phyloP scores from a whole-genome alignment of 2,113 vertebrate species.

The Oreochromis niloticus region DNA sequence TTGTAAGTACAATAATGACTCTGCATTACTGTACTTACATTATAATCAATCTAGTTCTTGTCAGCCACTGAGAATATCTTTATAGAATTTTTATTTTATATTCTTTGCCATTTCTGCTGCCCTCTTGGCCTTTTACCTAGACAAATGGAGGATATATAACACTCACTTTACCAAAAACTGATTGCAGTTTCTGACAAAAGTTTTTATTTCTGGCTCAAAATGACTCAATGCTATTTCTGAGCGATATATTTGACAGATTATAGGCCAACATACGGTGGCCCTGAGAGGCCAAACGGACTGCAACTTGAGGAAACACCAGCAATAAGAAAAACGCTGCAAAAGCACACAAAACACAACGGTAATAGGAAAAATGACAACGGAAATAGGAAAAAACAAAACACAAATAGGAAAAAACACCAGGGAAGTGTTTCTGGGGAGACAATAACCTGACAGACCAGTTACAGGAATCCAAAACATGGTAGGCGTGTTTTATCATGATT shows the following conservation, averaged over 20 bases:
- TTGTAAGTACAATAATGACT: neutral
- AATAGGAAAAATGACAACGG: too few relatives aligned
- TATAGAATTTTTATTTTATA: rapidly evolving
- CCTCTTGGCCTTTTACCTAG: neutral
- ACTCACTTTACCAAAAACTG: neutral
- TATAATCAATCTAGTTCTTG: neutral
- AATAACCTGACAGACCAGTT: too few relatives aligned
- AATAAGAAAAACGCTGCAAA: neutral
- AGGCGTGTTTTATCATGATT: too few relatives aligned
- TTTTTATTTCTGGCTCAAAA: neutral
- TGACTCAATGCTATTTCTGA: neutral
- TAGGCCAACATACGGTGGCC: neutral
- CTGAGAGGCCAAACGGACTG: neutral
- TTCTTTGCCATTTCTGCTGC: rapidly evolving
- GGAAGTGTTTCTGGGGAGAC: too few relatives aligned
- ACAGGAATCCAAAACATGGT: too few relatives aligned
- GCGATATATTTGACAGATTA: rapidly evolving
- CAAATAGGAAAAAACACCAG: too few relatives aligned
- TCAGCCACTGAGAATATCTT: neutral
- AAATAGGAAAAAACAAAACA: too few relatives aligned
- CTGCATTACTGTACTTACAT: neutral
- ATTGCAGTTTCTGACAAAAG: neutral
- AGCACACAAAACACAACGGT: too few relatives aligned
- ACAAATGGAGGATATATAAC: neutral
- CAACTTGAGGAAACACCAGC: neutral